These are phyloP conservation scores for Scelioninae gen. 2 DNA, from an alignment of 2,888 invertebrate genomes.

Conservation along the genomic window DNA sequence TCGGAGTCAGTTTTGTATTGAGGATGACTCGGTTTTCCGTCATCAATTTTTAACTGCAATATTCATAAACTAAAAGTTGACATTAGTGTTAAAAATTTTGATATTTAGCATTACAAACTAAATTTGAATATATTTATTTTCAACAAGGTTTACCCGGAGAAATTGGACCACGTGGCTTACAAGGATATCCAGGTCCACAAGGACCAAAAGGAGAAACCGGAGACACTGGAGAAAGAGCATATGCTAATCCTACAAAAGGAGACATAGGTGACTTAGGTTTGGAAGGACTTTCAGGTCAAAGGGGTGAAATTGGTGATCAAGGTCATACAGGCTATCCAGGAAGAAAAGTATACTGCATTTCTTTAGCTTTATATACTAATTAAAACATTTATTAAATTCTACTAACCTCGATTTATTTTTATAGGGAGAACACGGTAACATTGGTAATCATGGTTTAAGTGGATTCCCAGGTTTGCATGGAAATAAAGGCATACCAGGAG, in stretches of 20 bases:
- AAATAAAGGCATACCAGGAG: conserved; percentile 87
- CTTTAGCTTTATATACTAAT: neutral
- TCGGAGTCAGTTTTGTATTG: too few relatives aligned
- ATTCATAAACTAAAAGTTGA: too few relatives aligned
- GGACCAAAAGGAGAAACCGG: conserved; percentile 77
- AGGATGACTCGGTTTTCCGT: too few relatives aligned
- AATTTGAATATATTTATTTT: neutral
- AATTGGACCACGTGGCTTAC: conserved; percentile 72
- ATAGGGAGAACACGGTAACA: conserved; percentile 79
- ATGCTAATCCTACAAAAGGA: conserved; percentile 74
- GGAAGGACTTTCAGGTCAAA: conserved; percentile 75
- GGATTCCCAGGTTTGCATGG: conserved; percentile 82
- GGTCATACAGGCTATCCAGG: conserved; percentile 75
- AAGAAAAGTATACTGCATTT: conserved; percentile 74
- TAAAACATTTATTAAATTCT: neutral
- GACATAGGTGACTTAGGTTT: conserved; percentile 78
- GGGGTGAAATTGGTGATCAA: conserved; percentile 80
- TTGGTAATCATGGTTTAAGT: conserved; percentile 82
- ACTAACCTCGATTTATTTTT: conserved; percentile 2
- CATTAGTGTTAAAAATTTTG: too few relatives aligned
- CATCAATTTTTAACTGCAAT: too few relatives aligned
- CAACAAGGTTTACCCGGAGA: conserved; percentile 74
- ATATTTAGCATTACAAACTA: too few relatives aligned
- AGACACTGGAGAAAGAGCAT: conserved; percentile 74
- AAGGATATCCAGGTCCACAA: conserved; percentile 73